Conservation (phyloP, 2,797 vertebrate species). For the Semaprochilodus insignis region DNA sequence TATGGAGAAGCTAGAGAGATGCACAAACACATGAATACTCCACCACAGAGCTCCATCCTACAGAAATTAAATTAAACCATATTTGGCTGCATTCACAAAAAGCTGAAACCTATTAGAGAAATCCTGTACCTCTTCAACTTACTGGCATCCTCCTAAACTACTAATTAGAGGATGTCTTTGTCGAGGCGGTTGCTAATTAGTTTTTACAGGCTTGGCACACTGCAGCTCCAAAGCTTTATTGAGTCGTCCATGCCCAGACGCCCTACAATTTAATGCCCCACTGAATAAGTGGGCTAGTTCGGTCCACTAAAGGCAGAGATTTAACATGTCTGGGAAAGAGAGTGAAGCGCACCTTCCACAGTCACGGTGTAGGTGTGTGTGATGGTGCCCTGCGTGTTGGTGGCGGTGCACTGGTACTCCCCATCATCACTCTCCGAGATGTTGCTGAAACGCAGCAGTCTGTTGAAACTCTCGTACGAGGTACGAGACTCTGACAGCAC, state of each 20-base stretch:
- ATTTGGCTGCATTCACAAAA: neutral
- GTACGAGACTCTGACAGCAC: constrained; percentile 76
- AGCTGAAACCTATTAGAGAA: neutral
- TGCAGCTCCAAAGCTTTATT: neutral
- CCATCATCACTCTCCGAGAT: constrained; percentile 85
- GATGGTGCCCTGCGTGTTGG: constrained; percentile 81
- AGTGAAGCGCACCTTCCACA: constrained; percentile 82
- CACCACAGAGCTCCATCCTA: neutral
- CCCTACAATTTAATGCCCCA: constrained; percentile 10
- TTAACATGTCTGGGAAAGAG: neutral
- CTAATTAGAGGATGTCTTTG: constrained; percentile 28
- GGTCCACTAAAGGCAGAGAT: neutral
- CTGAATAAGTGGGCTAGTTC: neutral
- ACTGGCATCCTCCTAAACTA: constrained; percentile 6
- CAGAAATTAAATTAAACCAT: neutral
- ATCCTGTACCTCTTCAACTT: constrained; percentile 1
- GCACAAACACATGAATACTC: constrained; percentile 9
- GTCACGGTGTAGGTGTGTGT: constrained; percentile 81
- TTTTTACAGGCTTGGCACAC: neutral
- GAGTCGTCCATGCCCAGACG: neutral
- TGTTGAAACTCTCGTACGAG: constrained; percentile 77
- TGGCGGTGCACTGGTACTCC: constrained; percentile 87
- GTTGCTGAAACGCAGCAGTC: constrained; percentile 82
- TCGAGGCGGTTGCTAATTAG: constrained; percentile 13
- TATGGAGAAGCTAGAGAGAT: constrained; percentile 84